Percentiles rank a stretch among this genome's conserved stretches.
phyloP scores from a whole-genome alignment of 2,888 invertebrate genomes.

The Ametastegia equiseti region DNA sequence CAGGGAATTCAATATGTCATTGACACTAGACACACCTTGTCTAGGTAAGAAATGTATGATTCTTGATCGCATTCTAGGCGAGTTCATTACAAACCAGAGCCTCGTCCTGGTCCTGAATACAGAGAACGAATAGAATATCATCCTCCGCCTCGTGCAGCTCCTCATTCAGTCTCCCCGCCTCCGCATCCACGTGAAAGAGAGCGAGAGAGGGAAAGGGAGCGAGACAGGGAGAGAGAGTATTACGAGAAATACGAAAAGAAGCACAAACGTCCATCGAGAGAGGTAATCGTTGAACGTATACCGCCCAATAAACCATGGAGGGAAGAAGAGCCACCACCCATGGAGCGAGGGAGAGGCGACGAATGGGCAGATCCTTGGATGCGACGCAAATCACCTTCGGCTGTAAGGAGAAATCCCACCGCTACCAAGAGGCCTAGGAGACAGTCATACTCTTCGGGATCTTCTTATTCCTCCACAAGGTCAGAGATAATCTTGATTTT shows the following conservation, averaged over 20 bases:
- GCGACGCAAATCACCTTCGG: conserved; percentile 82
- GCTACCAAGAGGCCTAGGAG: conserved; percentile 66
- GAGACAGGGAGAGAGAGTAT: conserved; percentile 69
- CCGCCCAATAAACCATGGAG: conserved; percentile 73
- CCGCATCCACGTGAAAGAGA: conserved; percentile 70
- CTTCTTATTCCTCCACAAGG: conserved; percentile 83
- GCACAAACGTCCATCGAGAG: conserved; percentile 81
- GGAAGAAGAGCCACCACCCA: conserved; percentile 70
- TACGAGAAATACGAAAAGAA: conserved; percentile 74
- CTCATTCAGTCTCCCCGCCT: conserved; percentile 72
- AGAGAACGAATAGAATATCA: conserved; percentile 73
- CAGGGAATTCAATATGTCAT: too few relatives aligned
- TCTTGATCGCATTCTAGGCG: too few relatives aligned
- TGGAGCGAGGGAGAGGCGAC: conserved; percentile 81
- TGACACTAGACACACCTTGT: too few relatives aligned
- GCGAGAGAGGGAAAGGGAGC: conserved; percentile 67
- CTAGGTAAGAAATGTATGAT: too few relatives aligned
- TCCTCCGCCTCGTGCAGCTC: conserved; percentile 65
- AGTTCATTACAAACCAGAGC: conserved; percentile 73
- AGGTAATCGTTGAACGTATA: conserved; percentile 88
- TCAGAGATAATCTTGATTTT: conserved; percentile 64
- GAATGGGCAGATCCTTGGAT: conserved; percentile 99
- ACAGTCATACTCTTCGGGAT: conserved; percentile 86
- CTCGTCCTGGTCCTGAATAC: conserved; percentile 69
- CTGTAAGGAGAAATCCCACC: conserved; percentile 64